Conservation (phyloP, 2,888 invertebrate genomes). For the Morpho achilles region DNA sequence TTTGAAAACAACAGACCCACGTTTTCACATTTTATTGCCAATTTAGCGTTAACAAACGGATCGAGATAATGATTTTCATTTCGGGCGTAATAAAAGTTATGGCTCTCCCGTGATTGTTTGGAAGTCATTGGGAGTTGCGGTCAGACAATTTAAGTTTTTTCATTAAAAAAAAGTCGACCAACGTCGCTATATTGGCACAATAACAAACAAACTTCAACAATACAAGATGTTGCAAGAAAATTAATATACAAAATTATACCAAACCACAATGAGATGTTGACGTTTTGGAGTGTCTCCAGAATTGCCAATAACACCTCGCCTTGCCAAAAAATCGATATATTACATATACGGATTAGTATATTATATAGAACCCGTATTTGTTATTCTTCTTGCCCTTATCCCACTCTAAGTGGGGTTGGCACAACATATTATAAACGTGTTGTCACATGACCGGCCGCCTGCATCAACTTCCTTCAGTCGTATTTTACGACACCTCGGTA, state of each 20-base stretch:
- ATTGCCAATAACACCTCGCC: too few relatives aligned
- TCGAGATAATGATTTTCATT: constrained; percentile 6
- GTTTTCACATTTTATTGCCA: constrained; percentile 7
- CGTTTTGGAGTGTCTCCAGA: not conserved
- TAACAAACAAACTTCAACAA: constrained; percentile 17
- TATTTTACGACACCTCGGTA: too few relatives aligned
- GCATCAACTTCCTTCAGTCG: too few relatives aligned
- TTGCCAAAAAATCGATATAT: too few relatives aligned
- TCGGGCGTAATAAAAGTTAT: constrained; percentile 19
- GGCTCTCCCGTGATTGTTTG: constrained; percentile 7
- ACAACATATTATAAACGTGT: too few relatives aligned
- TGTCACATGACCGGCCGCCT: too few relatives aligned
- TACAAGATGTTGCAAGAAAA: constrained; percentile 16
- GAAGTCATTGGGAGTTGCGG: constrained; percentile 17
- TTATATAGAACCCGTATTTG: too few relatives aligned
- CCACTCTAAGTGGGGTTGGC: too few relatives aligned
- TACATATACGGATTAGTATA: too few relatives aligned
- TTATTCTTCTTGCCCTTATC: too few relatives aligned
- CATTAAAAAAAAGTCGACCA: constrained; percentile 21
- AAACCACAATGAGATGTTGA: not conserved
- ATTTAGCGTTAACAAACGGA: constrained; percentile 10
- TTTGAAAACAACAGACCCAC: not conserved
- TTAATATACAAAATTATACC: constrained; percentile 14
- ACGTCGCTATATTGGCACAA: constrained; percentile 21
- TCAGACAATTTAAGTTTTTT: constrained; percentile 27